Base-by-base conservation (phyloP, 2,888 invertebrate genomes). In the Anarsia innoxiella region DNA sequence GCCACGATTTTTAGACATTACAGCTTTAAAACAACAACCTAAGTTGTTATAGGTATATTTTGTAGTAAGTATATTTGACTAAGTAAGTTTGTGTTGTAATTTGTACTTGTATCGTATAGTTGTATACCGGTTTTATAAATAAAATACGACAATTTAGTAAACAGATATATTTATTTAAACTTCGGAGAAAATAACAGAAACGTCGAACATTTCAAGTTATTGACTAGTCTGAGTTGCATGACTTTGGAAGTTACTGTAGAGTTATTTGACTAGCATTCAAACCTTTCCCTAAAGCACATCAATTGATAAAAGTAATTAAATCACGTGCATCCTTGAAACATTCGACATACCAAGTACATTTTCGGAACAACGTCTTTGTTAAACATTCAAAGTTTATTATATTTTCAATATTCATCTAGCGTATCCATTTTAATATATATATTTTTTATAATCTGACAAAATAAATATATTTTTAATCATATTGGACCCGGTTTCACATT, bases 21-120 rank as follows among this genome's bases (percentile, higher is more conserved):
- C 91, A 28, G 88, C 89, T 31, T 74, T 91, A 34, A 91, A 89
- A 61, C 88, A 88, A 52, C 91, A 90, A 65, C 89, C 90, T 0
- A 91, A 91, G 70, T 78, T 91, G 41, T 73, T 90, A 53, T 80
- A 56, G 58, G 19, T 25, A 31, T 39, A 36, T 44, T 33, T 39
- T 37, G 37, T 36, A 37, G 35, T 44, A 35, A 25, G 26, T 36
- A 39, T 37, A 30, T 33, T 41, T 25, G 40, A 39, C 37, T 44
- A 36, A 11, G 2, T 9, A 16, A n/a, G 28, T 35, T 26, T 10
- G 10, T 16, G 5, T 31, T 16, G 19, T 15, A 31, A 11, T 9
- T 12, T 40, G 31, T 38, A 31, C n/a, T 28, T 35, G n/a, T 34
- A 34, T 11, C 25, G 25, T 25, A 33, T 9, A 25, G 12, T 6